Evolutionary conservation across 2,888 invertebrate species (phyloP).

Genomic region (Macroteleia sp.): DNA sequence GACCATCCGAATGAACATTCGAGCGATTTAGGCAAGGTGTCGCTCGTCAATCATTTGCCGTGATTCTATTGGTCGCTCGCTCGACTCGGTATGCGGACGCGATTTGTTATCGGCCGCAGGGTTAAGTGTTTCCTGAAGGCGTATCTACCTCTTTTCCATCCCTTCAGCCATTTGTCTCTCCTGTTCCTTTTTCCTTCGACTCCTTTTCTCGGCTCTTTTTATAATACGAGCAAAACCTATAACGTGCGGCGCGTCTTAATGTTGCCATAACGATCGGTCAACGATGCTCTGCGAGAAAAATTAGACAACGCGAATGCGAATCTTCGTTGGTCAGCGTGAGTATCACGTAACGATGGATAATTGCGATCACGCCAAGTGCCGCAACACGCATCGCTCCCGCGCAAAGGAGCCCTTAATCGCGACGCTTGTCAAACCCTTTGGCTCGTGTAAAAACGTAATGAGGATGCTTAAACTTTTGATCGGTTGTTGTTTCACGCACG

Average conservation of each 20-base stretch:
- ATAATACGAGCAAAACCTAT: conserved; percentile 19
- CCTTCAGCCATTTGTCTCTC: conserved; percentile 49
- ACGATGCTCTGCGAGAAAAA: conserved; percentile 71
- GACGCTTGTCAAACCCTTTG: too few relatives aligned
- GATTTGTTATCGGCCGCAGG: conserved; percentile 78
- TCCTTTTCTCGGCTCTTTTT: conserved; percentile 38
- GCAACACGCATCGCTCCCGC: too few relatives aligned
- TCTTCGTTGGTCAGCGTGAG: conserved; percentile 77
- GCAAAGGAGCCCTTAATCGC: conserved; percentile 46
- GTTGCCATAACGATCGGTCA: conserved; percentile 79
- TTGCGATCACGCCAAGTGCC: conserved; percentile 67
- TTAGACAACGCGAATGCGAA: too few relatives aligned
- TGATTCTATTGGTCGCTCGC: conserved; percentile 42
- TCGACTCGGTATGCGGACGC: conserved; percentile 77
- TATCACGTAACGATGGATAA: conserved; percentile 75
- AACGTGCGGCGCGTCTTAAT: conserved; percentile 70
- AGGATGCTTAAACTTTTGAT: conserved; percentile 36
- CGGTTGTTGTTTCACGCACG: conserved; percentile 29
- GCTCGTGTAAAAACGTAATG: conserved; percentile 62
- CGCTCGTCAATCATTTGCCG: conserved; percentile 74
- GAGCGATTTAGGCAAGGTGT: conserved; percentile 68
- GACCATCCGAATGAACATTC: conserved; percentile 15
- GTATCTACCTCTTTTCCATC: conserved; percentile 21
- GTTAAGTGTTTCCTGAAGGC: conserved; percentile 78
- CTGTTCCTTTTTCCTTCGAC: conserved; percentile 15